Evolutionary conservation across 2,888 invertebrate species (phyloP).

Genomic region (Drosophila tripunctata): DNA sequence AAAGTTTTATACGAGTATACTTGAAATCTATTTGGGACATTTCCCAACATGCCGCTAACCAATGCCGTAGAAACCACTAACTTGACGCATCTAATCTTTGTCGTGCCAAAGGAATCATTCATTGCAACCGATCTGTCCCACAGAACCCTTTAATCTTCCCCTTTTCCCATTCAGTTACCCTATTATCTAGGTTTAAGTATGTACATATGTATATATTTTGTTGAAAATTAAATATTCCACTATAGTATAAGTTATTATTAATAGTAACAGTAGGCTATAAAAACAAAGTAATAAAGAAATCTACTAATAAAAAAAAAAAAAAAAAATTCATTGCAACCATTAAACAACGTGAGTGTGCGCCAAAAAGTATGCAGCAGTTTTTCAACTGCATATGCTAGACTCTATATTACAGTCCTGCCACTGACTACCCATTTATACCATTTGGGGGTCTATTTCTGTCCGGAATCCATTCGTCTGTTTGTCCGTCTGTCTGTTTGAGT

Average conservation of each 20-base stretch:
- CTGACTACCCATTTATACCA: not conserved
- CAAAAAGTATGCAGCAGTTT: constrained; percentile 45
- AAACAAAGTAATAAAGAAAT: no score
- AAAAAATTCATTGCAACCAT: constrained; percentile 9
- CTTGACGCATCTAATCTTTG: constrained; percentile 11
- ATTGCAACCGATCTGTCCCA: no score
- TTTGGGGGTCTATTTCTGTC: constrained; percentile 25
- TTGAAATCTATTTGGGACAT: no score
- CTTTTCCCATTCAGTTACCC: no score
- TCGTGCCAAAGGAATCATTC: constrained; percentile 2
- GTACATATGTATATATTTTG: no score
- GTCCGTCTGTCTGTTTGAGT: constrained; percentile 52
- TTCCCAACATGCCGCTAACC: constrained; percentile 2
- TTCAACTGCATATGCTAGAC: constrained; percentile 17
- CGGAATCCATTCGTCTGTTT: constrained; percentile 12
- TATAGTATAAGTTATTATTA: no score
- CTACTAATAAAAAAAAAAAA: no score
- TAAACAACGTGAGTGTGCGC: constrained; percentile 15
- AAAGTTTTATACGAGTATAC: not conserved
- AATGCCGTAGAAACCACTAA: not conserved
- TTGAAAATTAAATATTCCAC: no score
- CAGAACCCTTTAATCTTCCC: no score
- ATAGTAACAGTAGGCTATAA: no score
- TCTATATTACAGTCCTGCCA: not conserved
- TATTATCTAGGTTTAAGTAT: no score